phyloP scores from a whole-genome alignment of 1,140 invertebrate genomes.

The Pseudachorutes palmiensis region DNA sequence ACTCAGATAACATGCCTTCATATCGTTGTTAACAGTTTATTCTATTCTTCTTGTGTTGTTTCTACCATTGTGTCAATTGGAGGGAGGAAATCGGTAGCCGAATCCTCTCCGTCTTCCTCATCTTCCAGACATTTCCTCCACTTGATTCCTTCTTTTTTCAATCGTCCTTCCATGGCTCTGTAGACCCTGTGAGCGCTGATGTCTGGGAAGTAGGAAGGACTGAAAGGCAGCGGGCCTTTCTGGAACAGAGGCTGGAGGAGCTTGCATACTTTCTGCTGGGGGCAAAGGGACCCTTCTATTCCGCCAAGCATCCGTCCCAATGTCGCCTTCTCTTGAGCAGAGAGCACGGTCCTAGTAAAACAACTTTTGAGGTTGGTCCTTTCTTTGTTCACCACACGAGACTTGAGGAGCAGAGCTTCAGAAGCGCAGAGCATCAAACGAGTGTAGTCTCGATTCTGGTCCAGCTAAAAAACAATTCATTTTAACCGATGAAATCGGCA shows the following conservation, averaged over 20 bases:
- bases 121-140: no score
- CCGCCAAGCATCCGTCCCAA: not conserved
- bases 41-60: no score
- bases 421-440: not conserved
- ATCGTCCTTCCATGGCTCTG: no score
- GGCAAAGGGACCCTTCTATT: not conserved
- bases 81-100: no score
- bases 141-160: no score
- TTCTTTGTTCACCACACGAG: not conserved
- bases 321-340: not conserved
- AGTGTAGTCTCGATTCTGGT: not conserved
- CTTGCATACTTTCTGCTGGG: not conserved
- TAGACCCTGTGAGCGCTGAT: not conserved
- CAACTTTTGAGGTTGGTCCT: not conserved
- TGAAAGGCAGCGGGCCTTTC: not conserved
- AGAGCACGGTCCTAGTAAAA: not conserved
- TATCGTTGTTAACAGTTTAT: no score
- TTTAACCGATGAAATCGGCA: not conserved
- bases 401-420: not conserved
- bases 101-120: no score
- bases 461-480: slow-evolving; percentile 2
- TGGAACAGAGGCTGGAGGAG: not conserved
- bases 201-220: not conserved
- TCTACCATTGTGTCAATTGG: no score
- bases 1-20: no score